These are phyloP conservation scores for Linurgus olivaceus DNA, from an alignment of 2,797 vertebrate genomes.

Conservation along the genomic window DNA sequence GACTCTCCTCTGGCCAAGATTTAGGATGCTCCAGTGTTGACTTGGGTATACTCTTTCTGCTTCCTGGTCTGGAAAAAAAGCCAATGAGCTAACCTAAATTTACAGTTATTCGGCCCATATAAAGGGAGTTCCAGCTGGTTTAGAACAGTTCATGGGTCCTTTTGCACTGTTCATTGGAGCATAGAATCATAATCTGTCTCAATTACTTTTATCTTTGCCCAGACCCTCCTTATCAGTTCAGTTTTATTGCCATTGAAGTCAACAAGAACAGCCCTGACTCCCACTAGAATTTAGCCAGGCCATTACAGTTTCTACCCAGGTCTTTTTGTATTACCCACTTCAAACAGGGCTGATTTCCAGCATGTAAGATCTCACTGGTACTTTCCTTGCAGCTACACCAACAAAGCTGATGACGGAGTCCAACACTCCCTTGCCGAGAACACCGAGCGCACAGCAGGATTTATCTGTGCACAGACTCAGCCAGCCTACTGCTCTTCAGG, in stretches of 20 bases:
- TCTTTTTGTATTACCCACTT: not conserved
- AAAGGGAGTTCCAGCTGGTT: not conserved
- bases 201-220: not conserved
- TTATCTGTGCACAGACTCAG: slow-evolving; percentile 62
- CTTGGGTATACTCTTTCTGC: not conserved
- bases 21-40: not conserved
- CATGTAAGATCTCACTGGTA: not conserved
- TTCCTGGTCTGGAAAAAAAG: not conserved
- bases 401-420: slow-evolving; percentile 72
- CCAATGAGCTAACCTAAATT: not conserved
- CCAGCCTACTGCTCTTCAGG: slow-evolving; percentile 67
- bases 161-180: not conserved
- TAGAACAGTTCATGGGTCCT: not conserved
- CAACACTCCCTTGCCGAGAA: slow-evolving; percentile 64
- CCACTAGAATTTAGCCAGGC: not conserved
- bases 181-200: not conserved
- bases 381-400: slow-evolving; percentile 73
- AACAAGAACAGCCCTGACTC: slow-evolving; percentile 5
- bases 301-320: not conserved
- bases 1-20: not conserved
- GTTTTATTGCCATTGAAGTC: not conserved
- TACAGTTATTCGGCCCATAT: not conserved
- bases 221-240: not conserved
- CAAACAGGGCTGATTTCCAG: not conserved
- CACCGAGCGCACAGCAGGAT: slow-evolving; percentile 65